Conservation (phyloP, 2,797 vertebrate species). For the Tympanoctomys barrerae region DNA sequence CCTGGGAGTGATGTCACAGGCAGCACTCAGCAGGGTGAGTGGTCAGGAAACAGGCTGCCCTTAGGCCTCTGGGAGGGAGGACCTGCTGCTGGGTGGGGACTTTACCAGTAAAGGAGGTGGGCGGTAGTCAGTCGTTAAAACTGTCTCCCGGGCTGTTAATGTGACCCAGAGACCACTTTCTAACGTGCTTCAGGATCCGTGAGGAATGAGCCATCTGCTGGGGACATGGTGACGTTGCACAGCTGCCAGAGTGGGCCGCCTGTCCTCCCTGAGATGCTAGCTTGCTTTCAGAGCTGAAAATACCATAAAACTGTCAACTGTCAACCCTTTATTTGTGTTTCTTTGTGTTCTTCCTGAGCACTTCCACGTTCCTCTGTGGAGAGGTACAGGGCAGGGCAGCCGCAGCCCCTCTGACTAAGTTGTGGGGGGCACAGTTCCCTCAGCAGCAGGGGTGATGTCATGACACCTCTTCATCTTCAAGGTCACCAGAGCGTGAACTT, state of each 20-base stretch:
- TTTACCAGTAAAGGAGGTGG: background rate
- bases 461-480: background rate
- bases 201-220: background rate
- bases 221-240: background rate
- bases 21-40: background rate
- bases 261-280: background rate
- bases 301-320: background rate
- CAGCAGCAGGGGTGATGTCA: background rate
- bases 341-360: background rate
- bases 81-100: background rate
- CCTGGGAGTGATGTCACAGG: constrained; percentile 17
- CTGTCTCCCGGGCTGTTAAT: background rate
- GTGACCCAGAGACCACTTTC: background rate
- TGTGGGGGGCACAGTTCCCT: background rate
- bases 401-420: background rate
- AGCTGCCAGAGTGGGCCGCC: background rate
- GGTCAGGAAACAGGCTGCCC: constrained; percentile 44
- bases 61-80: background rate
- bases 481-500: background rate
- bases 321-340: background rate
- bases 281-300: background rate
- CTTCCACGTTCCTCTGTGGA: background rate
- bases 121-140: background rate
- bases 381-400: background rate
- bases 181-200: background rate